Percentiles rank a stretch among this genome's conserved stretches.
phyloP scores from a whole-genome alignment of 2,888 invertebrate species.

The Ametastegia equiseti region DNA sequence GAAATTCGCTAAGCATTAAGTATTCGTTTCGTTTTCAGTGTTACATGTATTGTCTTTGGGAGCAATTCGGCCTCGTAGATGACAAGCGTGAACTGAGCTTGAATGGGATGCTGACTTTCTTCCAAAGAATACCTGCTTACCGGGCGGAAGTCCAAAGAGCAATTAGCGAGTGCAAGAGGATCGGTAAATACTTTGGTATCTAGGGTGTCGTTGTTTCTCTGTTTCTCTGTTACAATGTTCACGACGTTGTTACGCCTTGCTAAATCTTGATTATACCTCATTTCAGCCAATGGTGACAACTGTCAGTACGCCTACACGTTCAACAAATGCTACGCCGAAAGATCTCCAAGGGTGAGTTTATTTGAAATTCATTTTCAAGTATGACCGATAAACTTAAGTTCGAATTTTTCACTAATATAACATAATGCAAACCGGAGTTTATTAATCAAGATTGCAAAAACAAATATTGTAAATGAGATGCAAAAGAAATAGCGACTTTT shows the following conservation, averaged over 20 bases:
- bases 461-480: too few relatives aligned
- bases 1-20: neutral
- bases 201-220: slow-evolving; percentile 55
- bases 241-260: neutral
- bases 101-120: slow-evolving; percentile 70
- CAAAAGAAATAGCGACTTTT: too few relatives aligned
- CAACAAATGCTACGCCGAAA: slow-evolving; percentile 70
- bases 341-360: slow-evolving; percentile 67
- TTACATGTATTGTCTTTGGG: slow-evolving; percentile 74
- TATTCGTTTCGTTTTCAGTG: slow-evolving; percentile 62
- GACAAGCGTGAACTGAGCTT: slow-evolving; percentile 70
- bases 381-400: neutral
- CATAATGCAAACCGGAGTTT: neutral
- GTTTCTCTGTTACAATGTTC: slow-evolving; percentile 49
- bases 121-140: slow-evolving; percentile 72
- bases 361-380: neutral
- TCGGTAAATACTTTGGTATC: slow-evolving; percentile 70
- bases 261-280: slow-evolving; percentile 28
- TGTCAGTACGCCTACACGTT: slow-evolving; percentile 72
- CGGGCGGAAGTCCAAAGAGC: slow-evolving; percentile 69
- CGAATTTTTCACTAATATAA: too few relatives aligned
- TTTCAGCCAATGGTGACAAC: slow-evolving; percentile 69
- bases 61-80: slow-evolving; percentile 72
- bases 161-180: slow-evolving; percentile 68
- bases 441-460: too few relatives aligned